Evolutionary conservation across 2,113 vertebrate species (phyloP), one percentile per base, ranked within the genome.

Genomic region (Trogon melanurus): DNA sequence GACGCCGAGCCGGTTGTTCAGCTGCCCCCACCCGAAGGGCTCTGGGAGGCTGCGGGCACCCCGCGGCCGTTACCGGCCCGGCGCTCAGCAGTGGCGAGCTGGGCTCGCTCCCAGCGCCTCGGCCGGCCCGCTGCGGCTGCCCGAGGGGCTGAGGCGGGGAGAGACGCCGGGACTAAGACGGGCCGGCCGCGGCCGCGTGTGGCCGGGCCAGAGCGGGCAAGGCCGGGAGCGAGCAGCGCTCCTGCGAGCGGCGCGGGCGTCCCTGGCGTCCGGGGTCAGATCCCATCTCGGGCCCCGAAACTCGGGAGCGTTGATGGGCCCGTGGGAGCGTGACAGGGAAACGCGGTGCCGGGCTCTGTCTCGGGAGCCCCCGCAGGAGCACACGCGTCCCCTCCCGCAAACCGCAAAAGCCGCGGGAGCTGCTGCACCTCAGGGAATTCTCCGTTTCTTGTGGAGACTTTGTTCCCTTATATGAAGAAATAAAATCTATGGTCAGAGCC

Each of bases 341-440:
- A 10, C 13, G 0, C 5, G 0, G 12, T 0, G 1, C 0, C 6
- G 5, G 23, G 1, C 14, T 8, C 16, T 5, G 36, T 29, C 13
- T 11, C 13, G 41, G 41, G 41, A 41, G 41, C 41, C 41, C 9
- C 41, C 41, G 25, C 5, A 41, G 25, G 13, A 32, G n/a, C 41
- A 1, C 3, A 0, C 2, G 1, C 6, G 4, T 65, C 17, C 41
- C n/a, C 10, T 53, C 17, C 64, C 30, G 61, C 30, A 8, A 23
- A 16, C n/a, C 0, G 1, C 26, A 12, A 60, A 5, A 53, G 7
- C 8, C 20, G 65, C 36, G 38, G 41, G 5, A 19, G 16, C 17
- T 18, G 57, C 65, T 9, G 2, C 0, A 6, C 44, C 41, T 25
- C 26, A 34, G 30, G n/a, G 64, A 2, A 20, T 32, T 20, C 0